Evolutionary conservation across 2,113 vertebrate genomes (phyloP).

Genomic region (Spea bombifrons): DNA sequence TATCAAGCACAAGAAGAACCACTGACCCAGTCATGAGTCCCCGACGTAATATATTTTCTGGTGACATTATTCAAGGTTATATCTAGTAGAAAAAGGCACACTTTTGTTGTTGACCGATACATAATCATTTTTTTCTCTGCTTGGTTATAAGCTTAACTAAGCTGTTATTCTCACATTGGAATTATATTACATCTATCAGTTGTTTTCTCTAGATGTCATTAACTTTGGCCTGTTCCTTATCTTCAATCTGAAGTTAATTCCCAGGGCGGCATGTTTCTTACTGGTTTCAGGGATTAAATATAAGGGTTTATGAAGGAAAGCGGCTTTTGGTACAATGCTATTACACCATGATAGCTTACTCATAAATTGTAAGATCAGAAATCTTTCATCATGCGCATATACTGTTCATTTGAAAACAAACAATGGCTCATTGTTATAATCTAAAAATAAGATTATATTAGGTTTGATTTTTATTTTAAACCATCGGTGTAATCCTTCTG

Average conservation of each 20-base stretch:
- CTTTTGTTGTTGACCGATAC: slow-evolving; percentile 37
- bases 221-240: slow-evolving; percentile 66
- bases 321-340: slow-evolving; percentile 72
- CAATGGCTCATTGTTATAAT: slow-evolving; percentile 52
- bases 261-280: slow-evolving; percentile 65
- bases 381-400: slow-evolving; percentile 60
- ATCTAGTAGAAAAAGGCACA: slow-evolving; percentile 50
- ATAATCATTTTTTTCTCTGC: slow-evolving; percentile 51
- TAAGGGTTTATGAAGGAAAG: slow-evolving; percentile 78
- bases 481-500: background rate
- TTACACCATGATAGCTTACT: slow-evolving; percentile 74
- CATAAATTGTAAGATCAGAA: slow-evolving; percentile 67
- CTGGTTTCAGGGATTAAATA: slow-evolving; percentile 71
- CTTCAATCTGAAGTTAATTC: slow-evolving; percentile 78
- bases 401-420: slow-evolving; percentile 68
- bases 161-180: slow-evolving; percentile 55
- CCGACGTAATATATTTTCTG: slow-evolving; percentile 22
- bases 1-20: no score
- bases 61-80: slow-evolving; percentile 49
- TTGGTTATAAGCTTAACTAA: slow-evolving; percentile 53
- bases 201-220: slow-evolving; percentile 65
- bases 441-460: background rate
- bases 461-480: background rate
- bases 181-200: slow-evolving; percentile 57
- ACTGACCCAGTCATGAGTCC: no score